Base-by-base conservation (phyloP, 2,888 invertebrate species). In the Hemithea aestivaria region DNA sequence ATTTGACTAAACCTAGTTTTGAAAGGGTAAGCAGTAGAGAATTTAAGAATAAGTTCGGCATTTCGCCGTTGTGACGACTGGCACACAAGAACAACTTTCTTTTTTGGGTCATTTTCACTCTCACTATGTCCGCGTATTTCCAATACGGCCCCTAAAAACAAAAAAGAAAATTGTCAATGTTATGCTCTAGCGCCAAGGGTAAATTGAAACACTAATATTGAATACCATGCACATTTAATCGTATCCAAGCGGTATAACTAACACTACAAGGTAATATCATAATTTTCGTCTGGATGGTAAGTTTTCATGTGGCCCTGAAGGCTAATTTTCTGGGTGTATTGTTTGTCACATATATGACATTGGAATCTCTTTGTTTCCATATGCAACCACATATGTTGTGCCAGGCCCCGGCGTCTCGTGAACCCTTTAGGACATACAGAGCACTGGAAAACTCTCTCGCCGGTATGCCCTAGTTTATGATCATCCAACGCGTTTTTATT, bases 71-170 rank as follows among this genome's bases (percentile, higher is more conserved):
- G 83, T 34, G 82, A 80, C 50, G 78, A 73, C 68, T 81, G 81
- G 71, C 73, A 76, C 46, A 83, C 74, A 63, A 83, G 78, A 51
- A 83, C 65, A 51, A 85, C 76, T 81, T 79, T 84, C 78, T 75
- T 75, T 77, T 73, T 77, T 59, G 62, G 57, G 55, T 74, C 74
- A 62, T 52, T 69, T 53, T 73, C 73, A 66, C 55, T 69, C 54
- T 75, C 68, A 67, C 56, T 75, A 77, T 72, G 74, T 56, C 79
- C 72, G 56, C 70, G 73, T 60, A 80, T 74, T 75, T 77, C 79
- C 82, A 80, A 76, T 67, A 71, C 73, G 68, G 70, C 61, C 64
- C 85, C 85, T 85, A 85, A 80, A 85, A 85, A 82, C 73, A 82
- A 77, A 82, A 78, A 82, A 81, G 70, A 77, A 73, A 66, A 65